Evolutionary conservation across 2,113 vertebrate species (phyloP).

Genomic region (Hippopotamus amphibius): DNA sequence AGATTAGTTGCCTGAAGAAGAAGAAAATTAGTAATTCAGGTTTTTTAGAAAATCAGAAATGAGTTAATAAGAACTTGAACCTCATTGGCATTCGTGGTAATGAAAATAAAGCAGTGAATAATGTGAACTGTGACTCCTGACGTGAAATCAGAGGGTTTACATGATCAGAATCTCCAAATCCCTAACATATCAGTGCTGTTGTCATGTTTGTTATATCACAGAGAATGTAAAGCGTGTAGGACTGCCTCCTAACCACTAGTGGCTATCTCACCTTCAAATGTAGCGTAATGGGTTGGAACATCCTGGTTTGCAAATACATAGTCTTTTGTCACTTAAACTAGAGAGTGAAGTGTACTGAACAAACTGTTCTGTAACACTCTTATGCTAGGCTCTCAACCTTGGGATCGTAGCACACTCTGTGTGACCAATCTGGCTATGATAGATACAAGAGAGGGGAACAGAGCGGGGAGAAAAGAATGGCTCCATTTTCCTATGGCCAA

Average conservation of each 20-base stretch:
- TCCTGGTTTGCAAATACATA: not conserved
- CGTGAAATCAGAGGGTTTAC: not conserved
- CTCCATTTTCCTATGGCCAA: not conserved
- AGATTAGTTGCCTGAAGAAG: not conserved
- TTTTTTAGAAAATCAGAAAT: not conserved
- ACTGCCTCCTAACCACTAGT: not conserved
- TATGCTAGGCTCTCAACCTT: not conserved
- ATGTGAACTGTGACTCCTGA: not conserved
- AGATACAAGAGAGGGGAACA: not conserved
- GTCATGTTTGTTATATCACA: not conserved
- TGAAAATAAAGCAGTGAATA: not conserved
- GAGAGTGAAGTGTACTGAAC: not conserved
- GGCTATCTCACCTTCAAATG: not conserved
- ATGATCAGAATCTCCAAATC: not conserved
- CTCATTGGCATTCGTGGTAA: not conserved
- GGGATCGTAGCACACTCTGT: not conserved
- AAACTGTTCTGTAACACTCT: not conserved
- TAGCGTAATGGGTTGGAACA: not conserved
- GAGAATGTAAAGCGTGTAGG: not conserved
- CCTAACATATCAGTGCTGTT: not conserved
- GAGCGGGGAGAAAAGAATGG: rapidly evolving
- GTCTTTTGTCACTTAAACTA: not conserved
- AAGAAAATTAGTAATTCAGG: not conserved
- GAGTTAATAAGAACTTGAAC: not conserved
- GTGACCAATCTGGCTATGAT: not conserved